A percentile compares a stretch with the other conserved stretches of the same genome.
Evolutionary conservation across 2,888 invertebrate species (phyloP).

Genomic region (Xestoiulus laeticollis): DNA sequence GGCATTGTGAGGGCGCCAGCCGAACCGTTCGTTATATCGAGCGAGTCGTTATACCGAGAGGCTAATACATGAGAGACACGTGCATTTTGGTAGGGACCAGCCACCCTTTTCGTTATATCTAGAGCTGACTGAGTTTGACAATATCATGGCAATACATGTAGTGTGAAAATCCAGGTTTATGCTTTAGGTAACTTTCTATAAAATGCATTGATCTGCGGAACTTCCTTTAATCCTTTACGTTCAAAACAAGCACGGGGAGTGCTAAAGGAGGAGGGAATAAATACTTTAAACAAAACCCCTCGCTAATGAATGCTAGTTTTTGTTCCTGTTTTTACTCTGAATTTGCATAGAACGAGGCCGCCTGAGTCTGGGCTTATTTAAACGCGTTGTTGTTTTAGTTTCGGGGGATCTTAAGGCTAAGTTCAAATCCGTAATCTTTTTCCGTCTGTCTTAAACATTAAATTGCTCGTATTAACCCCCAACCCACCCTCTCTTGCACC

Average conservation of each 20-base stretch:
- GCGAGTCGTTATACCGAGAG: too few species aligned
- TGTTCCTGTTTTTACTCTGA: not conserved
- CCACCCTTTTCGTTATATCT: too few species aligned
- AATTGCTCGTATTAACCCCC: conserved; percentile 28
- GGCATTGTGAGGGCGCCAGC: too few species aligned
- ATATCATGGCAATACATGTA: too few species aligned
- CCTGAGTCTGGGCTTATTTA: conserved; percentile 1
- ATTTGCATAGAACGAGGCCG: not conserved
- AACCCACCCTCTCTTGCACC: not conserved
- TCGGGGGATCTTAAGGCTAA: not conserved
- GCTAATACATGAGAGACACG: too few species aligned
- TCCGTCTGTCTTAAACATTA: conserved; percentile 34
- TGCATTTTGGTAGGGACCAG: too few species aligned
- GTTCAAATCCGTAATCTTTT: conserved; percentile 32
- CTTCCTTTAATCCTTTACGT: conserved; percentile 8
- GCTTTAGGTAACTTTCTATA: not conserved
- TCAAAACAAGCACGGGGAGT: not conserved
- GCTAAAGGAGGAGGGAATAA: not conserved
- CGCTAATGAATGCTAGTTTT: not conserved
- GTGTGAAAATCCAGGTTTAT: not conserved
- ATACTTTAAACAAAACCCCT: conserved; percentile 32
- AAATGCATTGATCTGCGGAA: not conserved
- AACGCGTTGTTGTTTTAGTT: conserved; percentile 7
- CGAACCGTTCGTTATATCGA: too few species aligned
- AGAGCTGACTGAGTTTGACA: too few species aligned